phyloP scores from a whole-genome alignment of 2,113 vertebrate genomes.

The Microcebus tavaratra region DNA sequence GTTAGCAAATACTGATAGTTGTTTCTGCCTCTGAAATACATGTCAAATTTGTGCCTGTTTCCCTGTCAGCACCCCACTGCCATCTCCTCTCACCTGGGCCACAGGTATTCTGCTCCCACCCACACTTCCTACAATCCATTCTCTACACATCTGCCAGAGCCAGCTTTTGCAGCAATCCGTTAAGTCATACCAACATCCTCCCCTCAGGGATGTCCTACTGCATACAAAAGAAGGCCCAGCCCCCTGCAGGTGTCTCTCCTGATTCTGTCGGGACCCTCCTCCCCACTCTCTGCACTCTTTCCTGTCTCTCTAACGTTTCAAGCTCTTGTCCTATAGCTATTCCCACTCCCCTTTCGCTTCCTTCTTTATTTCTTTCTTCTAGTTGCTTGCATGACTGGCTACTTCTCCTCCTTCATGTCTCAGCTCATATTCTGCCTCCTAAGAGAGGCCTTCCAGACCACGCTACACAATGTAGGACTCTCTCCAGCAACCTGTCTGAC shows the following conservation, averaged over 20 bases:
- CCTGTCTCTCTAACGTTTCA: accelerated
- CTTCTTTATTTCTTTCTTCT: neutral
- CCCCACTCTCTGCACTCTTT: accelerated
- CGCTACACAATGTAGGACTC: neutral
- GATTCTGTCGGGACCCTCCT: too few relatives aligned
- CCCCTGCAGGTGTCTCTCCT: too few relatives aligned
- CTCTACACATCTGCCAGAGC: neutral
- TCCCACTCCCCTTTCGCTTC: neutral
- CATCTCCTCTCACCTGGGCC: neutral
- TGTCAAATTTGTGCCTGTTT: neutral
- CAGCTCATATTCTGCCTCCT: neutral
- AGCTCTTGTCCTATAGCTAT: neutral
- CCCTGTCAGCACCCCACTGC: accelerated
- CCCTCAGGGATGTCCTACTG: neutral
- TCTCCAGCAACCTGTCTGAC: neutral
- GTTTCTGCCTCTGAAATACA: neutral
- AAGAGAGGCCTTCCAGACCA: neutral
- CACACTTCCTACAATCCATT: neutral
- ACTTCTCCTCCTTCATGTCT: neutral
- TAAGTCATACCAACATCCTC: neutral
- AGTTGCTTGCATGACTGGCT: neutral
- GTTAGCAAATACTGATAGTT: neutral
- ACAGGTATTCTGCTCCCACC: neutral
- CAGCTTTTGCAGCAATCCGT: neutral
- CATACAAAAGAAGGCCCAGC: neutral